Evolutionary conservation across 2,888 invertebrate genomes (phyloP).

Genomic region (Oscheius sp.): DNA sequence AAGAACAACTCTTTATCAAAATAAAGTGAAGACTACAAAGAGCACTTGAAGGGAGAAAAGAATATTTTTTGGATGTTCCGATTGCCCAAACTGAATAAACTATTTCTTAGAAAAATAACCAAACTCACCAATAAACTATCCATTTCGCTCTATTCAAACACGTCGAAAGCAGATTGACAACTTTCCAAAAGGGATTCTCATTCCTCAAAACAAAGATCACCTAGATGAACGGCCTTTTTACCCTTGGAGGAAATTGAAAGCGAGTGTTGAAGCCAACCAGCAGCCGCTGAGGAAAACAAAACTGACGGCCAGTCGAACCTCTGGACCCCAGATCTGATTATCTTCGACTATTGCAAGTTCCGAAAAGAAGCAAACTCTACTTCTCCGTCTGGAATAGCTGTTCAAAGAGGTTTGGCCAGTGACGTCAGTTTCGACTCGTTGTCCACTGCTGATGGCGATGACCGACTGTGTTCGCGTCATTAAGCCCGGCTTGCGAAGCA

Average conservation of each 20-base stretch:
- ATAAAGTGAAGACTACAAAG: too few relatives aligned
- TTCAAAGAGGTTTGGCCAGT: not conserved
- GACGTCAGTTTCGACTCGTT: not conserved
- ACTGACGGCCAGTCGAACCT: not conserved
- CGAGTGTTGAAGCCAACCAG: not conserved
- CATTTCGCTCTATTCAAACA: constrained; percentile 1
- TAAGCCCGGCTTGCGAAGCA: not conserved
- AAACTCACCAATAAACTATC: not conserved
- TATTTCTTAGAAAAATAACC: not conserved
- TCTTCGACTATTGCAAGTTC: not conserved
- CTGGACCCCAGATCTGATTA: not conserved
- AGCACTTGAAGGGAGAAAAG: not conserved
- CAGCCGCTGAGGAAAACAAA: not conserved
- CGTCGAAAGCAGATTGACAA: not conserved
- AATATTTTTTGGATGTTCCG: not conserved
- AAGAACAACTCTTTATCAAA: too few relatives aligned
- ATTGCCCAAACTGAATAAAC: not conserved
- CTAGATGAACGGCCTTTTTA: not conserved
- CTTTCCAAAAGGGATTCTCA: not conserved
- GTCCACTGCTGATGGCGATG: not conserved
- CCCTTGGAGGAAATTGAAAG: not conserved
- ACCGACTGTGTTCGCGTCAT: not conserved
- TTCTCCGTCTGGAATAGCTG: not conserved
- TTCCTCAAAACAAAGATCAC: not conserved
- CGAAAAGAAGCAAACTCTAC: not conserved